Base-by-base conservation (phyloP, 2,888 invertebrate genomes). In the Leucophenga montana region DNA sequence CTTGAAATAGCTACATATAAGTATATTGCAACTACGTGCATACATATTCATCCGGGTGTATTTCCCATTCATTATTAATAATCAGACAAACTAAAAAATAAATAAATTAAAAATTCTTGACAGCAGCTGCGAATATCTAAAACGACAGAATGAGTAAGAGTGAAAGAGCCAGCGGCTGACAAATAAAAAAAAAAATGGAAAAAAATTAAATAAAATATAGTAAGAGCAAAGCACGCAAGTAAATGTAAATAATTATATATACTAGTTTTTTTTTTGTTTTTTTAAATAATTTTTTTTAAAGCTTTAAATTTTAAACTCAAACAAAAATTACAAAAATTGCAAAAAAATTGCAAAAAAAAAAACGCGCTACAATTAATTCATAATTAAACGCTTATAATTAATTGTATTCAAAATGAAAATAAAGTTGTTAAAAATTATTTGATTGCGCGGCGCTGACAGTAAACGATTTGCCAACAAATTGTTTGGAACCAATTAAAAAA, bases 1-100 rank as follows among this genome's bases (percentile, higher is more conserved):
- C 48, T 44, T 18, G n/a, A 27, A 8, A n/a, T 22, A 57, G 9
- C 14, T 11, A 18, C 46, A 20, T 27, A 39, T 5, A 39, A 11
- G 39, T n/a, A n/a, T n/a, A n/a, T n/a, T n/a, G n/a, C 11, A 39
- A 1, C 39, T 39, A 39, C 39, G 39, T 5, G 8, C 9, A 39
- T 39, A 11, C 11, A n/a, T 33, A 56, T 61, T 67, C 80, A 81
- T 81, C 81, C 81, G 81, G 81, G 84, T 81, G 84, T 81, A 80
- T 80, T 84, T 81, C 81, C 75, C 84, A 82, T 75, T 78, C 79
- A 74, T 70, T 70, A 83, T 80, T 82, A 71, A 73, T 75, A 82
- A 73, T 79, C 69, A 66, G 74, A 57, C 70, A 66, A 39, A 66
- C 71, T 64, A 64, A 56, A 74, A 50, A 64, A 44, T 73, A 73